Base-by-base conservation (phyloP, 2,113 vertebrate species). In the Sylvietta virens region DNA sequence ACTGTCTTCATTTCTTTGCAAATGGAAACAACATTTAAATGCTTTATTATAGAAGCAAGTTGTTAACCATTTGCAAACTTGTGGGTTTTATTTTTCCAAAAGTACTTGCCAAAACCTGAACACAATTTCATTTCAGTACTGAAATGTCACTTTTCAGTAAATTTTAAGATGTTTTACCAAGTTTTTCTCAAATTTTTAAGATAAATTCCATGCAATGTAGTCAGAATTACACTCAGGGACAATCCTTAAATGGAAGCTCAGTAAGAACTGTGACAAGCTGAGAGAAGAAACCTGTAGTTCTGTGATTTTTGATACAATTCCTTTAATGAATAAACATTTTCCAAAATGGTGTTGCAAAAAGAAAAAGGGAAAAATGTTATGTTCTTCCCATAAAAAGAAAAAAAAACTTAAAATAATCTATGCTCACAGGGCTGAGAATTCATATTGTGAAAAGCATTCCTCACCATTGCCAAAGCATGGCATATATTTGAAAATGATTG, bases 61-160 rank as follows among this genome's bases (percentile, higher is more conserved):
- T 50, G 48, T 90, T 90, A 93, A 90, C 71, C 50, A 65, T 93
- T 87, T 94, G 10, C 50, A 88, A 86, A 73, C 16, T 37, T 66
- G 12, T 58, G 37, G 3, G 44, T 64, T 89, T 79, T 31, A 31
- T 64, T 81, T 90, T 91, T 79, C 19, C n/a, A 71, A 72, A 78
- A 50, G 40, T 42, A 7, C 50, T 57, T 90, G 74, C 71, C 61
- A 79, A 80, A 82, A 82, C 28, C 31, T 50, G 28, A 88, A 35
- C 40, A 42, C 7, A 53, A 24, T 82, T 94, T 87, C 18, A 88
- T 13, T 73, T 82, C 48, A 65, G 50, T 48, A 22, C 58, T 69
- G 62, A 97, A 97, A 82, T 88, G 45, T 35, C 54, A 70, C 33
- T 95, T 93, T 92, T 86, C 58, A 92, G 58, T 73, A 70, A 90